Base-by-base conservation (phyloP, 2,888 invertebrate species). In the Sycophila texana region DNA sequence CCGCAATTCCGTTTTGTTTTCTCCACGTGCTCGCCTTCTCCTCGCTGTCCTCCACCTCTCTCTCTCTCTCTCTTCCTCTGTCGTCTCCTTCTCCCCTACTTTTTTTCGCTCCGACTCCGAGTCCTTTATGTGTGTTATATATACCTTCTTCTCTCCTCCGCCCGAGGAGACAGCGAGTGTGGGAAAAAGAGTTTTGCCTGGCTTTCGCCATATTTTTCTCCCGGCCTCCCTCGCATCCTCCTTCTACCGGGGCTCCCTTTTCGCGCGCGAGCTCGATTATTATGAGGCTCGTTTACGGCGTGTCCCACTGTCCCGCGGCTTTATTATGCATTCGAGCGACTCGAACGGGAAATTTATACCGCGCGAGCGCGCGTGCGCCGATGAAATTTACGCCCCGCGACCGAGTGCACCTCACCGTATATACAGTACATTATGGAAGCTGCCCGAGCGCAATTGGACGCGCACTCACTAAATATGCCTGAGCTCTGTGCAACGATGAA, bases 1-100 rank as follows among this genome's bases (percentile, higher is more conserved):
- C 88, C 87, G 89, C 89, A 87, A 89, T 89, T 89, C 86, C 86
- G 88, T 89, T 89, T 89, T 89, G 88, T 89, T 89, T 89, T 87
- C 86, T 87, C 85, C 83, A 84, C 84, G 71, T 53, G 51, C 53
- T 39, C 70, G 67, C 77, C n/a, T 18, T 70, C 14, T 26, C 67
- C n/a, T 39, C 13, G 14, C 30, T 51, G n/a, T 58, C 18, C 60
- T 61, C 53, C 53, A 51, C n/a, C 75, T 61, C 55, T 55, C 57
- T 49, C 47, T 66, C 57, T 57, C 49, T 30, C 75, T 74, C 47
- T 26, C n/a, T 14, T 22, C 55, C 53, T 16, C n/a, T 57, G n/a
- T 26, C 57, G 63, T 58, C 71, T 65, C 57, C 76, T 49, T 39
- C 70, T 75, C 65, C 55, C 26, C 65, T 57, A 75, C 58, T 83